Evolutionary conservation across 2,888 invertebrate species (phyloP).

Genomic region (Volucella zonaria): DNA sequence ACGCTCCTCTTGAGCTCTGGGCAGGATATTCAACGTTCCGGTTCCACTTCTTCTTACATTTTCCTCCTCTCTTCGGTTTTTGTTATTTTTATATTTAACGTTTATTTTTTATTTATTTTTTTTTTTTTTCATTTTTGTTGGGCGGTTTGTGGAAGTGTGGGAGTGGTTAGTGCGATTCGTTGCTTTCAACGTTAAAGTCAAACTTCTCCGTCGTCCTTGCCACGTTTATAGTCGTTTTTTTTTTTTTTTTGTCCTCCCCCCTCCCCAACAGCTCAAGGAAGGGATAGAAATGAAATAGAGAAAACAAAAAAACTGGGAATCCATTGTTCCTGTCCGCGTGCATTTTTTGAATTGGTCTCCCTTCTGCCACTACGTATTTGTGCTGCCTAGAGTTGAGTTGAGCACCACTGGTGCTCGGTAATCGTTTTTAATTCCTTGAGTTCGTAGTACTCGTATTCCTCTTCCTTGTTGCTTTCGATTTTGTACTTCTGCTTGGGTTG

Average conservation of each 20-base stretch:
- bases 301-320: slow-evolving; percentile 32
- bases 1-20: slow-evolving; percentile 8
- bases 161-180: slow-evolving; percentile 72
- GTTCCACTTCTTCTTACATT: slow-evolving; percentile 68
- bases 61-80: slow-evolving; percentile 26
- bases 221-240: slow-evolving; percentile 29
- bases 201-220: slow-evolving; percentile 60
- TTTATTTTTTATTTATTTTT: slow-evolving; percentile 33
- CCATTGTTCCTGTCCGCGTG: slow-evolving; percentile 70
- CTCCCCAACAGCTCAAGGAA: neutral
- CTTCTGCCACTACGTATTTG: slow-evolving; percentile 13
- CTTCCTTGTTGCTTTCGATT: slow-evolving; percentile 54
- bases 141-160: slow-evolving; percentile 40
- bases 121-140: slow-evolving; percentile 55
- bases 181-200: slow-evolving; percentile 70
- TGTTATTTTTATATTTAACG: slow-evolving; percentile 18
- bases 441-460: slow-evolving; percentile 73
- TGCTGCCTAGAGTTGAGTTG: slow-evolving; percentile 29
- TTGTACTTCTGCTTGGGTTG: slow-evolving; percentile 5
- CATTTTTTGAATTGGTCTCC: slow-evolving; percentile 61
- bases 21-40: slow-evolving; percentile 72
- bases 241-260: neutral
- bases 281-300: slow-evolving; percentile 5
- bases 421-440: slow-evolving; percentile 74
- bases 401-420: slow-evolving; percentile 68